A percentile compares a stretch with the other conserved stretches of the same genome.
phyloP scores from a whole-genome alignment of 2,797 vertebrate genomes.

The Sciaenops ocellatus region DNA sequence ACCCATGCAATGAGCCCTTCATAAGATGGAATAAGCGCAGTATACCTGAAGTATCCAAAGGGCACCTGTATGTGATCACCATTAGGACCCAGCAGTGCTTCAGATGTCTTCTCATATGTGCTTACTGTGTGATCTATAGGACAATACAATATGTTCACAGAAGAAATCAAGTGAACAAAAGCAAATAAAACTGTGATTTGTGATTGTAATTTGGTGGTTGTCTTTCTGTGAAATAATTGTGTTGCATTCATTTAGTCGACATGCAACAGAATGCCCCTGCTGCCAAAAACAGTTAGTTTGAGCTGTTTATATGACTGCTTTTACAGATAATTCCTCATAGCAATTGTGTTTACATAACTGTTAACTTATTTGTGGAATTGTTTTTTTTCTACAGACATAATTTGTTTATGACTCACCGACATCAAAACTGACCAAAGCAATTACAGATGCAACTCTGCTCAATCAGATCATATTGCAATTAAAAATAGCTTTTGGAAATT shows the following conservation, averaged over 20 bases:
- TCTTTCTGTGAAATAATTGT: neutral
- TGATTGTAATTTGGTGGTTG: neutral
- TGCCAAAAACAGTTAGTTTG: slow-evolving; percentile 25
- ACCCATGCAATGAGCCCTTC: too few relatives aligned
- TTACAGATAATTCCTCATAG: slow-evolving; percentile 21
- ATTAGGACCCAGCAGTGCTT: too few relatives aligned
- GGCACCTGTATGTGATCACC: too few relatives aligned
- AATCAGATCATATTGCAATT: slow-evolving; percentile 31
- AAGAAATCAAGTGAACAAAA: too few relatives aligned
- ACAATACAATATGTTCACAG: too few relatives aligned
- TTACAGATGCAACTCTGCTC: slow-evolving; percentile 26
- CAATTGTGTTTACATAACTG: slow-evolving; percentile 21
- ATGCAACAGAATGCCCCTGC: neutral
- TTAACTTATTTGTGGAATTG: slow-evolving; percentile 29
- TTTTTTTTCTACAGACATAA: slow-evolving; percentile 16
- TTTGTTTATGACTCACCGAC: slow-evolving; percentile 10
- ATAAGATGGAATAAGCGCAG: too few relatives aligned
- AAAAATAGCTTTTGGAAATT: slow-evolving; percentile 35
- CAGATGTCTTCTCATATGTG: too few relatives aligned
- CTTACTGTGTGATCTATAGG: too few relatives aligned
- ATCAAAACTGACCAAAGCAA: slow-evolving; percentile 42
- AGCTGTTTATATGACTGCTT: slow-evolving; percentile 25
- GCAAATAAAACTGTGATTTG: too few relatives aligned
- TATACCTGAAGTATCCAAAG: too few relatives aligned
- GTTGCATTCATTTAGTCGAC: slow-evolving; percentile 8